Conservation (phyloP, 2,113 vertebrate species). For the Tonatia bakeri region DNA sequence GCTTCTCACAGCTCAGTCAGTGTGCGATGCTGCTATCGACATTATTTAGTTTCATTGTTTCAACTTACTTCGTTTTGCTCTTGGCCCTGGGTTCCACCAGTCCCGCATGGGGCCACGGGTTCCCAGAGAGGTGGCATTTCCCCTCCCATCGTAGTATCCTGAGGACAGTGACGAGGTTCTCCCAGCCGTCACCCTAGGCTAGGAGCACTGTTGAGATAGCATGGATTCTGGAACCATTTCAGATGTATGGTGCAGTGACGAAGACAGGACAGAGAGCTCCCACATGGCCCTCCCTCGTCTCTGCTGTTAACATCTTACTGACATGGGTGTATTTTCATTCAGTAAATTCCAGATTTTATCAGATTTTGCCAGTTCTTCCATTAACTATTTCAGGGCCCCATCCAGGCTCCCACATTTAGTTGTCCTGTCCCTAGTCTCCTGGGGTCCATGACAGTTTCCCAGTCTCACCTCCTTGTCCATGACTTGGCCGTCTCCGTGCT, state of each 20-base stretch:
- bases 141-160: accelerated
- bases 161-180: neutral
- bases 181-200: neutral
- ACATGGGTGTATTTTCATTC: accelerated
- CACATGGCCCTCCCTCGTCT: accelerated
- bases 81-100: accelerated
- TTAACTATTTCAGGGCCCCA: neutral
- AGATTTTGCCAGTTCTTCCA: neutral
- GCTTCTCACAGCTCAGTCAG: accelerated
- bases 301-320: accelerated
- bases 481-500: accelerated
- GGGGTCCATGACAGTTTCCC: neutral
- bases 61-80: neutral
- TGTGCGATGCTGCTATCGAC: neutral
- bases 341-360: neutral
- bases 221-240: neutral
- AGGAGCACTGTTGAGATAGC: neutral
- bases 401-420: neutral
- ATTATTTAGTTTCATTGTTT: neutral
- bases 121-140: accelerated
- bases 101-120: accelerated
- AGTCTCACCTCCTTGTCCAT: neutral
- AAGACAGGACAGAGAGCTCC: neutral
- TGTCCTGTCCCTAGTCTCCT: accelerated
- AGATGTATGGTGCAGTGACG: neutral